Base-by-base conservation (phyloP, 2,888 invertebrate genomes). In the Ctena decussata region DNA sequence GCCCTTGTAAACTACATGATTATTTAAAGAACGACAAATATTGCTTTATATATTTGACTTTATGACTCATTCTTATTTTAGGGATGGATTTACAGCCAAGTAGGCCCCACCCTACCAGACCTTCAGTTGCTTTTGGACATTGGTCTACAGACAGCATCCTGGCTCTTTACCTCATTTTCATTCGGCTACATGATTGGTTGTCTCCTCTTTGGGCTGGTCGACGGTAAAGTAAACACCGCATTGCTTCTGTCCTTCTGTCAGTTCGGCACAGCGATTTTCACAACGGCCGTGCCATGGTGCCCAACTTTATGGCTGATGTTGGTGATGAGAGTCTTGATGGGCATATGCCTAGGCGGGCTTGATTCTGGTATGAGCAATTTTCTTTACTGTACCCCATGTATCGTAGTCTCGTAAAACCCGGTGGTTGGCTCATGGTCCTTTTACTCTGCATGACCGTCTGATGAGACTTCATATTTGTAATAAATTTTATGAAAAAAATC, bases 271-370 rank as follows among this genome's bases (percentile, higher is more conserved):
- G 93, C 94, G 11, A 84, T 95, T 11, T 92, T 93, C 39, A 93
- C 95, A 2, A 92, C 92, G 11, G 82, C 93, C 21, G 93, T 94
- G 27, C 96, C 96, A 39, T 95, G 95, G 95, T 94, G 94, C 80
- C 83, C 86, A 21, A 87, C 89, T 11, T 83, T 95, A 35, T 81
- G 88, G 57, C 71, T 91, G 12, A 92, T 96, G 82, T 84, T 93
- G 77, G 78, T 90, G 2, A 89, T 93, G 46, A 91, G 94, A 53
- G 85, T 93, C 8, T 78, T 94, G 18, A 91, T 93, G 32, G 95
- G 95, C 21, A 82, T 95, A 5, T 89, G 94, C 12, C 94, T 95
- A 92, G 96, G 96, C 46, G 93, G 95, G 30, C 90, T 96, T 1
- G 90, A 90, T 49, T 85, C 91, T 73, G 87, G 91, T 91, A 76